Conservation (phyloP, 2,888 invertebrate genomes). For the Dinocampus coccinellae region DNA sequence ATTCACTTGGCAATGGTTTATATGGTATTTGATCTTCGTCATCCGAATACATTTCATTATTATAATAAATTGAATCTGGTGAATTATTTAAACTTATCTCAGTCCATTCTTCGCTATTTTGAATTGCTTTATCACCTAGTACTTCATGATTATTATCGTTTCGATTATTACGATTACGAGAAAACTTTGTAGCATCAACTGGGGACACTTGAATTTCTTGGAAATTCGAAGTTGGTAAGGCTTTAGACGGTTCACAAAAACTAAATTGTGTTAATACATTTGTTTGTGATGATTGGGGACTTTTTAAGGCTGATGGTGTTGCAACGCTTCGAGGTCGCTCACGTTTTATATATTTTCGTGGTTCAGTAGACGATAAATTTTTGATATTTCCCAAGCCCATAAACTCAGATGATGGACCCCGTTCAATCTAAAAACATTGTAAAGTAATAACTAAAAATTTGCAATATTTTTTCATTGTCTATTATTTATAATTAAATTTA, state of each 20-base stretch:
- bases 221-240: constrained; percentile 43
- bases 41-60: constrained; percentile 72
- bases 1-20: constrained; percentile 66
- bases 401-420: constrained; percentile 61
- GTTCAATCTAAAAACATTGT: constrained; percentile 55
- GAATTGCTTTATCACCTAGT: constrained; percentile 41
- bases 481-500: constrained; percentile 8
- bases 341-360: constrained; percentile 65
- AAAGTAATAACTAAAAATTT: background rate
- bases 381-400: constrained; percentile 58
- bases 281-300: background rate
- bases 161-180: constrained; percentile 51
- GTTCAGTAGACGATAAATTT: constrained; percentile 63
- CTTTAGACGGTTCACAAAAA: background rate
- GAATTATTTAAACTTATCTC: constrained; percentile 81
- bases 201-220: constrained; percentile 53
- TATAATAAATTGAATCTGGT: constrained; percentile 76
- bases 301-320: constrained; percentile 55
- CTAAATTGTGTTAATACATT: background rate
- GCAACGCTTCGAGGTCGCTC: constrained; percentile 63
- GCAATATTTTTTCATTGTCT: background rate
- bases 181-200: background rate
- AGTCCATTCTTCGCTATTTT: constrained; percentile 77
- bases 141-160: constrained; percentile 42
- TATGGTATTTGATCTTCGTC: constrained; percentile 70